A percentile compares a stretch with the other conserved stretches of the same genome.
Conservation (phyloP, 2,797 vertebrate species). For the Hippocampus kuda region DNA sequence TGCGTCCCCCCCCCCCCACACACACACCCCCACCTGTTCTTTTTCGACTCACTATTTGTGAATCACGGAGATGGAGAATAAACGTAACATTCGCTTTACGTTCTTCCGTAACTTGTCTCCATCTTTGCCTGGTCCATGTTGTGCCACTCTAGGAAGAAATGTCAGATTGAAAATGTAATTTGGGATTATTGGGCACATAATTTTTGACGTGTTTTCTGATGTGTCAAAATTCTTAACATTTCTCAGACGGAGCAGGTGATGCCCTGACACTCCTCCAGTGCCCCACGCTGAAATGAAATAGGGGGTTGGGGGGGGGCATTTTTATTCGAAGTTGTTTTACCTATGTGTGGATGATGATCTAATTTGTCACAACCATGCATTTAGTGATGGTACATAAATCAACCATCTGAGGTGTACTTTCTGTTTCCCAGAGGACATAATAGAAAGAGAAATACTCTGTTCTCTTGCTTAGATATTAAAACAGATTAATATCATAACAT, state of each 20-base stretch:
- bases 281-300: constrained; percentile 10
- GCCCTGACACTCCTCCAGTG: constrained; percentile 1
- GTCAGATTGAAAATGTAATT: neutral
- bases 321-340: neutral
- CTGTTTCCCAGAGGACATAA: neutral
- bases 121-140: neutral
- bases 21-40: neutral
- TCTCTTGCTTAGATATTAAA: too few relatives aligned
- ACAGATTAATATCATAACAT: too few relatives aligned
- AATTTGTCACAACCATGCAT: neutral
- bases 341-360: neutral
- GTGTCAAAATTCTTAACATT: constrained; percentile 29
- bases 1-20: too few relatives aligned
- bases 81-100: neutral
- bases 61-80: neutral
- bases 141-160: neutral
- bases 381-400: neutral
- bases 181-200: constrained; percentile 10
- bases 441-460: too few relatives aligned
- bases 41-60: neutral
- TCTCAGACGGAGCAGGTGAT: constrained; percentile 22
- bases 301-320: constrained; percentile 4
- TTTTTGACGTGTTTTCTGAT: constrained; percentile 12
- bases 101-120: neutral
- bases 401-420: neutral